A percentile compares a stretch with the other conserved stretches of the same genome.
Evolutionary conservation across 2,797 vertebrate species (phyloP).

Genomic region (Bryconaethiops microstoma): DNA sequence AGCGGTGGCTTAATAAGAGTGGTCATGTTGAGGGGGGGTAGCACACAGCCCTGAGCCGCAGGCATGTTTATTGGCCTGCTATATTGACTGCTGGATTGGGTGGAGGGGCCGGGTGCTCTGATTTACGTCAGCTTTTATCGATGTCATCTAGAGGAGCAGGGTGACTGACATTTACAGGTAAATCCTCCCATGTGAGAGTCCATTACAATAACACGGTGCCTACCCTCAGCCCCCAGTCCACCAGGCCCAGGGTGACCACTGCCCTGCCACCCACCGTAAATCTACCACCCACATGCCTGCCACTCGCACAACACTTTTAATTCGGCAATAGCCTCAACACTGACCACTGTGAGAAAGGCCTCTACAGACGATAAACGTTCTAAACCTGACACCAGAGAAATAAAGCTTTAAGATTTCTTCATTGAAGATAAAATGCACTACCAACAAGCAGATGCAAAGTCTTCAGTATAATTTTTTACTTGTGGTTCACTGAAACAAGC

Average conservation of each 20-base stretch:
- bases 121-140: constrained; percentile 65
- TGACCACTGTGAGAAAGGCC: constrained; percentile 17
- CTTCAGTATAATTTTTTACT: too few relatives aligned
- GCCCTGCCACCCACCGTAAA: constrained; percentile 48
- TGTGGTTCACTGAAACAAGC: too few relatives aligned
- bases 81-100: constrained; percentile 55
- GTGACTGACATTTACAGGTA: constrained; percentile 70
- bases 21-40: constrained; percentile 22
- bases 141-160: constrained; percentile 61
- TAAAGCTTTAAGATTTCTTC: not conserved
- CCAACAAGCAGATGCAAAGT: too few relatives aligned
- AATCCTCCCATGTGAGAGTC: constrained; percentile 55
- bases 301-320: constrained; percentile 27
- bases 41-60: constrained; percentile 38
- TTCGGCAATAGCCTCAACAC: constrained; percentile 14
- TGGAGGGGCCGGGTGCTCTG: constrained; percentile 37
- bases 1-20: constrained; percentile 38
- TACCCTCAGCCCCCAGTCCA: constrained; percentile 14
- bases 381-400: constrained; percentile 27
- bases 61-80: constrained; percentile 61
- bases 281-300: constrained; percentile 27
- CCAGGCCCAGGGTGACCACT: constrained; percentile 41
- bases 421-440: not conserved
- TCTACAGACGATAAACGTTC: constrained; percentile 11
- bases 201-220: constrained; percentile 60